Conservation (phyloP, 2,797 vertebrate species). For the Mycteria americana region DNA sequence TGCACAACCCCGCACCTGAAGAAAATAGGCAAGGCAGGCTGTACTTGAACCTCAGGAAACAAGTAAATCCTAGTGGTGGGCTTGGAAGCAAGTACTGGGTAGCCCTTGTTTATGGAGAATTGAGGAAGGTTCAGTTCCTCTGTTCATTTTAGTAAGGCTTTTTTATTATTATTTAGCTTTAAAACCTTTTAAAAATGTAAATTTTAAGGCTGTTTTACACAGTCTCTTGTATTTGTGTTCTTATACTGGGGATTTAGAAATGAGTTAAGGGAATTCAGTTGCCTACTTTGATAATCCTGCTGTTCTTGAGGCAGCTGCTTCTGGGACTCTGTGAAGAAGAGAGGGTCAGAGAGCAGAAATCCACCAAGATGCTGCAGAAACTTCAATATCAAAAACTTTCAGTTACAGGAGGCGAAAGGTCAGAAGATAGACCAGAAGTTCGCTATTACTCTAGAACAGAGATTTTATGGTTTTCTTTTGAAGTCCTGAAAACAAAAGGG, state of each 20-base stretch:
- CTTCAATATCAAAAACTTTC: neutral
- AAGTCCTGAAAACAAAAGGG: neutral
- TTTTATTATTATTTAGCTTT: neutral
- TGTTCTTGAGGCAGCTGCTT: neutral
- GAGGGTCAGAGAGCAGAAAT: neutral
- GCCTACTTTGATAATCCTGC: neutral
- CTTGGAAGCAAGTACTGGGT: neutral
- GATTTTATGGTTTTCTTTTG: neutral
- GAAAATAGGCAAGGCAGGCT: neutral
- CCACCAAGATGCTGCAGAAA: neutral
- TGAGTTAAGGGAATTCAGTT: neutral
- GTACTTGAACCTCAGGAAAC: neutral
- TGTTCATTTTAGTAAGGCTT: neutral
- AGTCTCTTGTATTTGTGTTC: neutral
- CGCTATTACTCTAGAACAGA: neutral
- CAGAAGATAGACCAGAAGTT: neutral
- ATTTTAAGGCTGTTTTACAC: neutral
- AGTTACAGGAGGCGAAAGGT: neutral
- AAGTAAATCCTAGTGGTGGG: neutral
- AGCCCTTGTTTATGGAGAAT: rapidly evolving
- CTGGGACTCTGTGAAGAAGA: neutral
- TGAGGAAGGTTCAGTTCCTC: rapidly evolving
- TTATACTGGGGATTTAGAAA: neutral
- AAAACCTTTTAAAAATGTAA: neutral
- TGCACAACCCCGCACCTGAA: slow-evolving; percentile 6